phyloP scores from a whole-genome alignment of 2,113 vertebrate species.

The Cinclus cinclus region DNA sequence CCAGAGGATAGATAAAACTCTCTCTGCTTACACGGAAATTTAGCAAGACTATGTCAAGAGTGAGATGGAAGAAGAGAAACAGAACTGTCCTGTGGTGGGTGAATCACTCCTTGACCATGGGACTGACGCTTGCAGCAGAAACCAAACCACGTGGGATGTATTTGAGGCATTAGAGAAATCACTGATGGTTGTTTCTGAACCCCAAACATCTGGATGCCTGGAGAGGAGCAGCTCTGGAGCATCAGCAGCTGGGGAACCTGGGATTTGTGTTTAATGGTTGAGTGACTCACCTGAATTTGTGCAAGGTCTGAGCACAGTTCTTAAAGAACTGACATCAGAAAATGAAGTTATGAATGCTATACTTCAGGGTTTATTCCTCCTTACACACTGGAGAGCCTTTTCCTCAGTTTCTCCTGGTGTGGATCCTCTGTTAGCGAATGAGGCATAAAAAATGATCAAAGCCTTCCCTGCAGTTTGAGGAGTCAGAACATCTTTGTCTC shows the following conservation, averaged over 20 bases:
- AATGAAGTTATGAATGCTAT: not conserved
- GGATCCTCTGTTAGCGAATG: not conserved
- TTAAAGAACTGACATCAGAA: not conserved
- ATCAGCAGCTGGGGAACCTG: not conserved
- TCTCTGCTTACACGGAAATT: not conserved
- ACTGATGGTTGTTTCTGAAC: not conserved
- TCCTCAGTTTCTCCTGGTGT: not conserved
- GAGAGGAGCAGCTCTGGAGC: not conserved
- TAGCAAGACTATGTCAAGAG: not conserved
- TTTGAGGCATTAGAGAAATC: not conserved
- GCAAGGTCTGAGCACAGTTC: not conserved
- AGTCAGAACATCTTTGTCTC: not conserved
- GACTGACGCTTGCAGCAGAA: not conserved
- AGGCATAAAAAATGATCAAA: not conserved
- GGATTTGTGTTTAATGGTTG: not conserved
- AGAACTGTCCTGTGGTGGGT: not conserved
- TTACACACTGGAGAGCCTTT: not conserved
- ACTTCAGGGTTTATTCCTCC: not conserved
- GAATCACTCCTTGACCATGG: not conserved
- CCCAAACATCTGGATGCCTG: not conserved
- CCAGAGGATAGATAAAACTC: not conserved
- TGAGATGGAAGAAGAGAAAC: not conserved
- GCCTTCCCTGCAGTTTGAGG: not conserved
- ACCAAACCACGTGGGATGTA: too few species aligned
- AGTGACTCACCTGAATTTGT: not conserved